Conservation (phyloP, 2,888 invertebrate genomes). For the Cabera pusaria region DNA sequence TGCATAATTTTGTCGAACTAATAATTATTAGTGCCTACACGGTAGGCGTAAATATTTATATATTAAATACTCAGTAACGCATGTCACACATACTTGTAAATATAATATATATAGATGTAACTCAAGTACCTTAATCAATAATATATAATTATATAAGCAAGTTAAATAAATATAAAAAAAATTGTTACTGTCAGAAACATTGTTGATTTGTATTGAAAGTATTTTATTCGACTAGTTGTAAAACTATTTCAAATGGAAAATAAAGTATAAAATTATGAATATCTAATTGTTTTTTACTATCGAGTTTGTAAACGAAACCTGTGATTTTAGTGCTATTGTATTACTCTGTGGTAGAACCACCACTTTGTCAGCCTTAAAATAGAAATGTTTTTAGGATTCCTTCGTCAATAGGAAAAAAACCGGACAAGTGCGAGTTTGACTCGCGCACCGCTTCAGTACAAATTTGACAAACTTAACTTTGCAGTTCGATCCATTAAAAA, state of each 20-base stretch:
- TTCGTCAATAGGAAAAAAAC: too few species aligned
- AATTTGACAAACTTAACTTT: too few species aligned
- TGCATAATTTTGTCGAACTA: constrained; percentile 15
- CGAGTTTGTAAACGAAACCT: too few species aligned
- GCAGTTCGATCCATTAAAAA: too few species aligned
- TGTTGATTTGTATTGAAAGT: constrained; percentile 34
- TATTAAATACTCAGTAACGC: constrained; percentile 50
- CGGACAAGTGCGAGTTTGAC: too few species aligned
- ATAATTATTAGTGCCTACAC: constrained; percentile 38
- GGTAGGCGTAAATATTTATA: constrained; percentile 46
- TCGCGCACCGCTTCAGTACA: too few species aligned
- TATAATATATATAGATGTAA: constrained; percentile 46
- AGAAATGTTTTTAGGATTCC: too few species aligned
- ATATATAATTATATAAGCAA: too few species aligned
- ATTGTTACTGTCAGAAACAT: constrained; percentile 16
- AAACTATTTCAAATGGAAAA: constrained; percentile 23
- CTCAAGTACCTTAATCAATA: constrained; percentile 33
- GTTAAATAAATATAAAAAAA: constrained; percentile 16
- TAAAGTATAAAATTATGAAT: constrained; percentile 31
- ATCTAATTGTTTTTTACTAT: too few species aligned
- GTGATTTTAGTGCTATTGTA: too few species aligned
- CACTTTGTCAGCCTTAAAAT: too few species aligned
- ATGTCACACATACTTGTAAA: constrained; percentile 55
- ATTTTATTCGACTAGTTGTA: constrained; percentile 29
- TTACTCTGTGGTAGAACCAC: too few species aligned